Percentiles rank a stretch among this genome's conserved stretches.
Conservation (phyloP, 2,888 invertebrate species). For the Hecatera dysodea region DNA sequence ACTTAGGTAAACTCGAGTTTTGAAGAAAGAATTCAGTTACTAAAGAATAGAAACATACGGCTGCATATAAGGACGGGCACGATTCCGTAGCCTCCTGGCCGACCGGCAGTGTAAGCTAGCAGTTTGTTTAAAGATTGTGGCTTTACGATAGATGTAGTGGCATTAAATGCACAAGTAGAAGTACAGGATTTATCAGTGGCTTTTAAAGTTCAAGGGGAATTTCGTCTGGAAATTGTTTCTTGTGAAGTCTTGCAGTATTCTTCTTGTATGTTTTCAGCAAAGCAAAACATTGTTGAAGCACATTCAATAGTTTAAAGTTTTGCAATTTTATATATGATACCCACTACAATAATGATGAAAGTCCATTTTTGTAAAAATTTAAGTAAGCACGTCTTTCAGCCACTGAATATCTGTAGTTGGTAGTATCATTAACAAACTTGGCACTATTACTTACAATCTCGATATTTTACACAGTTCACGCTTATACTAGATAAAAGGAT, state of each 20-base stretch:
- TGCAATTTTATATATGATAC: too few relatives aligned
- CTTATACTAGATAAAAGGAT: too few relatives aligned
- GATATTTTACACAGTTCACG: too few relatives aligned
- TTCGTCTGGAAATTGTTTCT: neutral
- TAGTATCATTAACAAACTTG: too few relatives aligned
- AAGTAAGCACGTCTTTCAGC: too few relatives aligned
- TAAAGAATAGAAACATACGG: conserved; percentile 31
- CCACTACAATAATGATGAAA: too few relatives aligned
- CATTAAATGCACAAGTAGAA: conserved; percentile 16
- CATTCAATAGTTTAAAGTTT: too few relatives aligned
- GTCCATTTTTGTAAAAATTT: too few relatives aligned
- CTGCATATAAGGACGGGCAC: neutral
- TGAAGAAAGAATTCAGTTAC: conserved; percentile 53
- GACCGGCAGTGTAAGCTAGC: conserved; percentile 7
- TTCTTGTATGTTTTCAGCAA: neutral
- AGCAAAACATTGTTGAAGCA: too few relatives aligned
- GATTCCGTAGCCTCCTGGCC: too few relatives aligned
- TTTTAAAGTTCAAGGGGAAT: neutral
- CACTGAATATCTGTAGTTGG: too few relatives aligned
- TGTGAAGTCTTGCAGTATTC: neutral
- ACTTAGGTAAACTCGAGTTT: conserved; percentile 55
- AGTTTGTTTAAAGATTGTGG: conserved; percentile 19
- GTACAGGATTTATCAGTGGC: conserved; percentile 1
- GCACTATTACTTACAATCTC: too few relatives aligned
- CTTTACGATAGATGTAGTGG: conserved; percentile 14